Percentiles rank a stretch among this genome's conserved stretches.
phyloP scores from a whole-genome alignment of 2,797 vertebrate species.

The Eulemur mongoz region DNA sequence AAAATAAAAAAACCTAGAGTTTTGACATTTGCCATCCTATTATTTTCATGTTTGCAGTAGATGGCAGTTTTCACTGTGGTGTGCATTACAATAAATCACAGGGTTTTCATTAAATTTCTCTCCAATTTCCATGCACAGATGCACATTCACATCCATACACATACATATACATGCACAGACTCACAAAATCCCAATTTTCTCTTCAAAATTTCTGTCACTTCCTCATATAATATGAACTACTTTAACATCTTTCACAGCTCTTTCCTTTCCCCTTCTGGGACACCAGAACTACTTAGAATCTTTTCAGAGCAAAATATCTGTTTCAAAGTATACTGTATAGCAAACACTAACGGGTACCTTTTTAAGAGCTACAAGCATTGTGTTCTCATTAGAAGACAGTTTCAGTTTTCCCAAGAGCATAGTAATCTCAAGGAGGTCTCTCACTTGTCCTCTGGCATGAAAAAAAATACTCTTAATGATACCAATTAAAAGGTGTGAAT shows the following conservation, averaged over 20 bases:
- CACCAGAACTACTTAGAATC: background rate
- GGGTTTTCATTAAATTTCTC: background rate
- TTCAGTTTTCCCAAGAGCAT: constrained; percentile 67
- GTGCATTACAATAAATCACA: background rate
- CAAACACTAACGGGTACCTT: constrained; percentile 8
- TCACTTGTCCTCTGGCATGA: constrained; percentile 58
- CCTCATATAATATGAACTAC: background rate
- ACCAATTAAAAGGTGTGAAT: constrained; percentile 72
- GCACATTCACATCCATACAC: background rate
- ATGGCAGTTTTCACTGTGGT: background rate
- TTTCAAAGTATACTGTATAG: background rate
- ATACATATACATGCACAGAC: background rate
- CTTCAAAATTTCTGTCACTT: background rate
- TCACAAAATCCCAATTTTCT: background rate
- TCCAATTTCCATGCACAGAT: background rate
- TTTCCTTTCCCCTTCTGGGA: background rate
- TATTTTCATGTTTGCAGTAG: background rate
- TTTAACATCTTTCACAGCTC: background rate
- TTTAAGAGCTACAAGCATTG: constrained; percentile 51
- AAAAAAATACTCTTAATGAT: constrained; percentile 68
- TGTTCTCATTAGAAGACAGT: constrained; percentile 74
- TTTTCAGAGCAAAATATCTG: background rate
- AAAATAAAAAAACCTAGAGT: background rate
- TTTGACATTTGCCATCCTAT: background rate
- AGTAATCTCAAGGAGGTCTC: constrained; percentile 62